Evolutionary conservation across 2,888 invertebrate species (phyloP), one percentile per base, ranked within the genome.

Genomic region (Apamea epomidion): DNA sequence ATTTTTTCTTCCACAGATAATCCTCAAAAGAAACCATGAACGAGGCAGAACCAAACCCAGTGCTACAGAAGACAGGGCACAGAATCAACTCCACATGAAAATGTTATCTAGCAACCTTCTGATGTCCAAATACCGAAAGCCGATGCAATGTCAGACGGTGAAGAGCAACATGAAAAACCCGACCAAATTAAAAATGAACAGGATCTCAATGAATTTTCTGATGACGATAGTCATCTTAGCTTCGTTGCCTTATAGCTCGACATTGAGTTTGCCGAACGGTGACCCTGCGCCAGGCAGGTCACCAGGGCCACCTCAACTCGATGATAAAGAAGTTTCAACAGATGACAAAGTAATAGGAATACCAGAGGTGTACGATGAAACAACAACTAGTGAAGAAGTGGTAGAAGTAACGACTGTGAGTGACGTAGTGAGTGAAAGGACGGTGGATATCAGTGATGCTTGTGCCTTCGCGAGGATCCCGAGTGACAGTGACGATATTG

Each of bases 281-380:
- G 98, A 98, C 92, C 98, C 98, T 25, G 98, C 98, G 1, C 98
- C 98, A 1, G 98, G 98, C 14, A 95, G 98, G 64, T 98, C 98
- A 1, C 98, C 98, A 25, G 98, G 98, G 65, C 98, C 98, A 88
- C 98, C 98, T 88, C 74, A 16, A 80, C 10, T 87, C 12, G 78
- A 82, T 32, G 85, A 84, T 0, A 86, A 74, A 81, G 83, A 85
- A 76, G 83, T 82, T 65, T 76, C 84, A 29, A 88, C 87, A 76
- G 85, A 88, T 76, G 90, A 91, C 71, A 90, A 89, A 78, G 78
- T 82, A 14, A 81, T 74, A 78, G 85, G 86, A 54, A 51, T 81
- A 73, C 60, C 86, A 37, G 90, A 90, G 74, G 82, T 88, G 75
- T 91, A 91, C 79, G 91, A 91, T 73, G 92, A 92, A 68, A 84